Percentiles rank a stretch among this genome's conserved stretches.
phyloP scores from a whole-genome alignment of 2,113 vertebrate species.

The Notothenia rossii region DNA sequence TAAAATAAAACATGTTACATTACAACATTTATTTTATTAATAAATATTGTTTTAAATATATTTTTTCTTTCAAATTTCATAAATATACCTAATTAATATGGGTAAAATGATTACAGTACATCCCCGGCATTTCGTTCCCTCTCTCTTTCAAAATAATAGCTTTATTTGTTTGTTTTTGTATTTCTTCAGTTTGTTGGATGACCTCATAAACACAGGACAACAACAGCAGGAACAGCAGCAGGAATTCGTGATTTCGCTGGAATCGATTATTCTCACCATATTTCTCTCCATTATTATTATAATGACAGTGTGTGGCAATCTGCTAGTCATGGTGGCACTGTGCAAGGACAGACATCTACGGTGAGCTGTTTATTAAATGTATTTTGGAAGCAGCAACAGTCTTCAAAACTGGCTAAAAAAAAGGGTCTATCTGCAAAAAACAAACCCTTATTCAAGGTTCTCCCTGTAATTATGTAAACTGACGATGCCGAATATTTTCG shows the following conservation, averaged over 20 bases:
- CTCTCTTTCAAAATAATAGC: neutral
- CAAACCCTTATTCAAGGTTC: neutral
- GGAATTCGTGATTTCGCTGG: slow-evolving; percentile 70
- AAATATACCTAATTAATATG: too few species aligned
- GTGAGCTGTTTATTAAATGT: slow-evolving; percentile 59
- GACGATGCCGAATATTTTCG: neutral
- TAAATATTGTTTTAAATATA: too few species aligned
- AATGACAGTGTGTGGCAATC: slow-evolving; percentile 86
- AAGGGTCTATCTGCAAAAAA: neutral
- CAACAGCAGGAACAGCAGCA: slow-evolving; percentile 48
- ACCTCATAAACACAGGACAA: slow-evolving; percentile 66
- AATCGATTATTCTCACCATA: slow-evolving; percentile 78
- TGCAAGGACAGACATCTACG: slow-evolving; percentile 86
- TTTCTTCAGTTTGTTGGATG: slow-evolving; percentile 77
- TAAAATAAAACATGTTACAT: neutral
- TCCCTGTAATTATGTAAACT: neutral
- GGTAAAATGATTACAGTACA: neutral
- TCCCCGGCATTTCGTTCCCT: neutral
- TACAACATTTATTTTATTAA: too few species aligned
- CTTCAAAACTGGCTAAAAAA: neutral
- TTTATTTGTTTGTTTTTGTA: neutral
- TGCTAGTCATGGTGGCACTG: slow-evolving; percentile 87
- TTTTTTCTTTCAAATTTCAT: too few species aligned
- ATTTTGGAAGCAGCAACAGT: neutral
- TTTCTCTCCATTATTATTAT: slow-evolving; percentile 84